A percentile compares a stretch with the other conserved stretches of the same genome.
Evolutionary conservation across 1,140 invertebrate species (phyloP).

Genomic region (Cryptotermes secundus): DNA sequence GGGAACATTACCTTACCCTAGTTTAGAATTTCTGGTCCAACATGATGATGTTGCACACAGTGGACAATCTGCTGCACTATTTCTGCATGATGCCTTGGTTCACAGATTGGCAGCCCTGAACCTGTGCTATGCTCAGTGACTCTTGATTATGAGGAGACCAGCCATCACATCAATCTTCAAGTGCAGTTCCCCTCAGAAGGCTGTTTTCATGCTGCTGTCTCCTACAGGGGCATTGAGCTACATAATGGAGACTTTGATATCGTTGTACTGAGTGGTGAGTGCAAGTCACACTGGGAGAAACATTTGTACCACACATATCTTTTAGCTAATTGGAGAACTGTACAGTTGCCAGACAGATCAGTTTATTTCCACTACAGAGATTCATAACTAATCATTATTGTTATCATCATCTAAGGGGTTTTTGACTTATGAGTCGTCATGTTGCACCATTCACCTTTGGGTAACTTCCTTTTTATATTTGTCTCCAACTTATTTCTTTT

Average conservation of each 20-base stretch:
- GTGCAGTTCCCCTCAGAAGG: slow-evolving; percentile 69
- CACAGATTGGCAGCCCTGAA: slow-evolving; percentile 50
- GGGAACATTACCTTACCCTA: too few relatives aligned
- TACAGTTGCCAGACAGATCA: too few relatives aligned
- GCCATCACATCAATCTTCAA: slow-evolving; percentile 63
- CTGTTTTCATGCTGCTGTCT: slow-evolving; percentile 80
- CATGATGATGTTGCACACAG: neutral
- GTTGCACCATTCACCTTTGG: too few relatives aligned
- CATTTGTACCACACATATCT: neutral
- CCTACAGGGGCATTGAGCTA: slow-evolving; percentile 72
- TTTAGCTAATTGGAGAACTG: neutral
- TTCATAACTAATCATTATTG: too few relatives aligned
- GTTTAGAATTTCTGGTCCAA: neutral
- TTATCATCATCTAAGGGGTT: too few relatives aligned
- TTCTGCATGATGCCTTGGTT: neutral
- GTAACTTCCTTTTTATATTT: too few relatives aligned
- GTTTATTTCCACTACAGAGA: too few relatives aligned
- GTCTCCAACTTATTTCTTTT: too few relatives aligned
- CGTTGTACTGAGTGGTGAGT: slow-evolving; percentile 83
- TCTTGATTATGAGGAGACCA: slow-evolving; percentile 63
- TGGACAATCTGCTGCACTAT: neutral
- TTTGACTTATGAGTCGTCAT: too few relatives aligned
- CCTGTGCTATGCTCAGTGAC: slow-evolving; percentile 57
- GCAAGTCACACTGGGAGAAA: neutral
- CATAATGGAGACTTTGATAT: slow-evolving; percentile 92